Evolutionary conservation across 2,888 invertebrate species (phyloP).

Genomic region (Acleris emargana): DNA sequence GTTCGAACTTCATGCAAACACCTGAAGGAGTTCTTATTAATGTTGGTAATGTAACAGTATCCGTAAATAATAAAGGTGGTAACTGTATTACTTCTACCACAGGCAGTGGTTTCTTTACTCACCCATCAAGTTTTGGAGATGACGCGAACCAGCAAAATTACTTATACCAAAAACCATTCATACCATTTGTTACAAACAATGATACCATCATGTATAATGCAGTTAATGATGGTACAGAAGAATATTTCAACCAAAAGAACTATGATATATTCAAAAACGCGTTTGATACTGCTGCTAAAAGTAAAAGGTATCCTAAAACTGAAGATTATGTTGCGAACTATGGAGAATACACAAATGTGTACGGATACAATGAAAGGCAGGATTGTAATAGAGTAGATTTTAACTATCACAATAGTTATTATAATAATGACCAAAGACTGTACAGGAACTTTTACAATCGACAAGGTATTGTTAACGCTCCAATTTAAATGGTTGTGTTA

Average conservation of each 20-base stretch:
- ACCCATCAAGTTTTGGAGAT: conserved; percentile 69
- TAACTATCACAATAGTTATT: conserved; percentile 64
- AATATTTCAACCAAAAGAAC: conserved; percentile 78
- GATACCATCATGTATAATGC: conserved; percentile 48
- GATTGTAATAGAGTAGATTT: conserved; percentile 52
- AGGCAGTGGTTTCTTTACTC: conserved; percentile 77
- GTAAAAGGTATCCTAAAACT: conserved; percentile 57
- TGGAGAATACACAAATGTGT: conserved; percentile 55
- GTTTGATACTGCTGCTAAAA: conserved; percentile 76
- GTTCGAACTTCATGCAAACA: conserved; percentile 77
- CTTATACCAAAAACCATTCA: conserved; percentile 56
- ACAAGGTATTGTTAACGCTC: conserved; percentile 68
- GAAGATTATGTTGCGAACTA: conserved; percentile 53
- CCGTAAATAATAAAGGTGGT: conserved; percentile 88
- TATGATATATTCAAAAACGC: conserved; percentile 84
- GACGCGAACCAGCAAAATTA: conserved; percentile 60
- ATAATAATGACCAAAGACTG: conserved; percentile 71
- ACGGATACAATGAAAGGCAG: conserved; percentile 60
- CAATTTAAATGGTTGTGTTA: conserved; percentile 55
- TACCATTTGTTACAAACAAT: conserved; percentile 45
- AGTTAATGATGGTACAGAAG: conserved; percentile 50
- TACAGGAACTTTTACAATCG: conserved; percentile 71
- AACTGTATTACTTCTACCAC: conserved; percentile 87
- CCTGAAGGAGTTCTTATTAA: conserved; percentile 86
- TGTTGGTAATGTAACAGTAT: conserved; percentile 90